Percentiles rank a stretch among this genome's conserved stretches.
phyloP scores from a whole-genome alignment of 35 echinoderm and acorn worm species.

The Patiria miniata region DNA sequence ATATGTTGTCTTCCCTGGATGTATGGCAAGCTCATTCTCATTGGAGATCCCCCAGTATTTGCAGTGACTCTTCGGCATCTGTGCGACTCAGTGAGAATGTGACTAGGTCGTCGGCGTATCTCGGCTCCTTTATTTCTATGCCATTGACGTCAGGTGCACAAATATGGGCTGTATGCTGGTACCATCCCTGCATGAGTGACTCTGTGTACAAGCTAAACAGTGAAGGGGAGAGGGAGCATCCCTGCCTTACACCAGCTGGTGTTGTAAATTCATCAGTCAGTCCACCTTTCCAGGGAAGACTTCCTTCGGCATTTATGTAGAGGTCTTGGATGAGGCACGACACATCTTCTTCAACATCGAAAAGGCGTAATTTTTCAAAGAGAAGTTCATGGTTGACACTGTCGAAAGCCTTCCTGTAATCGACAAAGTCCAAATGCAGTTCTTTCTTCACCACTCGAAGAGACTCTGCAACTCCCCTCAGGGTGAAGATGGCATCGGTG shows the following conservation, averaged over 20 bases:
- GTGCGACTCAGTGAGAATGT: neutral
- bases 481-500: neutral
- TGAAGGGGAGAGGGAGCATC: neutral
- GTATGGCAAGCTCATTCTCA: neutral
- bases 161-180: neutral
- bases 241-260: neutral
- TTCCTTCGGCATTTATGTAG: neutral
- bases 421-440: neutral
- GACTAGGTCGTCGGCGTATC: neutral
- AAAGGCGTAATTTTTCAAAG: neutral
- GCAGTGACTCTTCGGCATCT: conserved; percentile 3
- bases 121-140: neutral
- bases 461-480: neutral
- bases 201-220: conserved; percentile 18
- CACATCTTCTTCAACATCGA: conserved; percentile 4
- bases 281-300: neutral
- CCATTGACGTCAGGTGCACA: conserved; percentile 1
- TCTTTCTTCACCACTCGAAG: neutral
- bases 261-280: neutral
- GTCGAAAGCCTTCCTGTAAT: conserved; percentile 9
- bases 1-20: conserved; percentile 1
- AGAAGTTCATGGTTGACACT: conserved; percentile 10
- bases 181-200: neutral
- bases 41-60: conserved; percentile 6
- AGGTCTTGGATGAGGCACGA: neutral